Conservation (phyloP, 2,888 invertebrate species). For the Clistopyga incitator region DNA sequence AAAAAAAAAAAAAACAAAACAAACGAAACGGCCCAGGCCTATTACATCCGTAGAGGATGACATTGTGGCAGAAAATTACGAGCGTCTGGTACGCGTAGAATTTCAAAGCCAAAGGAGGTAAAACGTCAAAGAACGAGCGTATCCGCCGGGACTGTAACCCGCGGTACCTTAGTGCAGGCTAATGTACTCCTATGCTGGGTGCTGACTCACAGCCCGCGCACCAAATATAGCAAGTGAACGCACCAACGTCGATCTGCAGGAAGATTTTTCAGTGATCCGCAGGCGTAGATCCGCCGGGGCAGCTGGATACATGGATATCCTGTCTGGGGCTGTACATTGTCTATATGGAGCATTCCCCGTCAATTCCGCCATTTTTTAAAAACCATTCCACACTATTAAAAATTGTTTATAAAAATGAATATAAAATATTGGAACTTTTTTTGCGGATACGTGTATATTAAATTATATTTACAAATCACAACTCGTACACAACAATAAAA, state of each 20-base stretch:
- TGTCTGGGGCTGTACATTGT: slow-evolving; percentile 30
- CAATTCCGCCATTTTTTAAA: too few relatives aligned
- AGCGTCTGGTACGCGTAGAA: not conserved
- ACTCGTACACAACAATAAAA: too few relatives aligned
- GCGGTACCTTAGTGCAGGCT: slow-evolving; percentile 41
- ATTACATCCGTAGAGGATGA: too few relatives aligned
- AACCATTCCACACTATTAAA: too few relatives aligned
- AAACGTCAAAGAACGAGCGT: slow-evolving; percentile 34
- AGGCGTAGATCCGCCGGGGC: slow-evolving; percentile 60
- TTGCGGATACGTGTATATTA: too few relatives aligned
- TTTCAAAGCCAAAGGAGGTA: slow-evolving; percentile 8
- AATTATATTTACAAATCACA: too few relatives aligned
- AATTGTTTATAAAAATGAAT: too few relatives aligned
- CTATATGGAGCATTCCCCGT: not conserved
- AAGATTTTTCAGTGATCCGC: slow-evolving; percentile 64
- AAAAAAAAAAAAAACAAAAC: not conserved
- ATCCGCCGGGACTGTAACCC: slow-evolving; percentile 35
- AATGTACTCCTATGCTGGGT: slow-evolving; percentile 25
- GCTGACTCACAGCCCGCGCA: slow-evolving; percentile 55
- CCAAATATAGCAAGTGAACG: slow-evolving; percentile 66
- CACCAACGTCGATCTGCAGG: slow-evolving; percentile 60
- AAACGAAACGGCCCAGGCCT: too few relatives aligned
- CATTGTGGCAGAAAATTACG: not conserved
- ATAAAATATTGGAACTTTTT: too few relatives aligned
- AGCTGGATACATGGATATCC: slow-evolving; percentile 60